Evolutionary conservation across 2,888 invertebrate species (phyloP).

Genomic region (Crepidodera aurea): DNA sequence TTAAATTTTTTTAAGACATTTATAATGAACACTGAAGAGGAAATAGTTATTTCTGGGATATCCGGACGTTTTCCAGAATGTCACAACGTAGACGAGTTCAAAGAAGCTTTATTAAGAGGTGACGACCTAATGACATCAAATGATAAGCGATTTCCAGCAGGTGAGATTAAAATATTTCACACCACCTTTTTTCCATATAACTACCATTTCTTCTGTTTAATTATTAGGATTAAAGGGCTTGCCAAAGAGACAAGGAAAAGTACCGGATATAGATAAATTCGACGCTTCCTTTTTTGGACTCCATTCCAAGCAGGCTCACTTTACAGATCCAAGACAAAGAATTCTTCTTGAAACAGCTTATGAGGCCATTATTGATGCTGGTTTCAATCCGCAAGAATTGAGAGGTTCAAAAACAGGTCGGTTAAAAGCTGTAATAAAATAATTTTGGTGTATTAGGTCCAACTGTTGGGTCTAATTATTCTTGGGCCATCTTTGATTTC

Average conservation of each 20-base stretch:
- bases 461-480: no score
- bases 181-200: no score
- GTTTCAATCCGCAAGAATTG: conserved; percentile 46
- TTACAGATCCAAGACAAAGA: conserved; percentile 48
- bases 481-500: no score
- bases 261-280: conserved; percentile 46
- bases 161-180: no score
- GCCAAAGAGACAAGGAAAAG: conserved; percentile 40
- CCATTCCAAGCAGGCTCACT: conserved; percentile 45
- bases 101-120: conserved; percentile 19
- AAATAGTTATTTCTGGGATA: conserved; percentile 25
- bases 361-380: conserved; percentile 50
- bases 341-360: conserved; percentile 45
- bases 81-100: conserved; percentile 24
- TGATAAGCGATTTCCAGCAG: conserved; percentile 19
- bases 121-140: conserved; percentile 17
- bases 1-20: no score
- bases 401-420: conserved; percentile 46
- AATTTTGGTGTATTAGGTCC: no score
- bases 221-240: conserved; percentile 27
- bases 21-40: background rate
- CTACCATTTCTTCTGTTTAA: background rate
- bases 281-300: conserved; percentile 48
- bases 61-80: conserved; percentile 30
- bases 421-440: background rate